Conservation (phyloP, 2,888 invertebrate genomes). For the Glyphotaelius pellucidus region DNA sequence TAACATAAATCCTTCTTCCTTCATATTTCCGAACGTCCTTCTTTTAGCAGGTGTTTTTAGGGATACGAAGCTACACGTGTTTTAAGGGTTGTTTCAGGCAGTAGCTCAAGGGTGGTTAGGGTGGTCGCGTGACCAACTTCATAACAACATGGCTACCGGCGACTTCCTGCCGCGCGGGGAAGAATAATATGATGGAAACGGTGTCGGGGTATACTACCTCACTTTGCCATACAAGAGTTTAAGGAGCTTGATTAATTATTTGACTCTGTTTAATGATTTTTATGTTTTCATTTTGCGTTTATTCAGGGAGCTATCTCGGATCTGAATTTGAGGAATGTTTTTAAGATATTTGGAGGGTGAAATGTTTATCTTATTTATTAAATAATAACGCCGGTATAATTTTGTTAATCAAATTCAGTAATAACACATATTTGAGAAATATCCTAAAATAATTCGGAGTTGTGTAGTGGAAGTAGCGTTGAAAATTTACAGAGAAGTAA, state of each 20-base stretch:
- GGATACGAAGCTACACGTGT: slow-evolving; percentile 19
- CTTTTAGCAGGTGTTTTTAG: not conserved
- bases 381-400: no score
- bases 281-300: not conserved
- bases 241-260: slow-evolving; percentile 10
- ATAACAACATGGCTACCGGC: slow-evolving; percentile 45
- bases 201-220: slow-evolving; percentile 19
- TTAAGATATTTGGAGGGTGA: not conserved
- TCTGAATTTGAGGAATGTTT: not conserved
- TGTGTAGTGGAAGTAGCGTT: no score
- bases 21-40: not conserved
- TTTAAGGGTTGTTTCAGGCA: slow-evolving; percentile 5
- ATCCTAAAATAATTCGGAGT: no score
- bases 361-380: not conserved
- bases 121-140: slow-evolving; percentile 40
- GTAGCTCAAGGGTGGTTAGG: not conserved
- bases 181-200: slow-evolving; percentile 24
- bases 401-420: no score
- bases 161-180: slow-evolving; percentile 42
- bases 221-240: slow-evolving; percentile 13
- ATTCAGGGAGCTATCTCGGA: not conserved
- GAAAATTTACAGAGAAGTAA: no score
- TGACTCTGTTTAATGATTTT: not conserved
- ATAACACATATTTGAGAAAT: no score
- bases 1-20: not conserved